A percentile compares a stretch with the other conserved stretches of the same genome.
phyloP scores from a whole-genome alignment of 2,113 vertebrate species.

The Camelus dromedarius region DNA sequence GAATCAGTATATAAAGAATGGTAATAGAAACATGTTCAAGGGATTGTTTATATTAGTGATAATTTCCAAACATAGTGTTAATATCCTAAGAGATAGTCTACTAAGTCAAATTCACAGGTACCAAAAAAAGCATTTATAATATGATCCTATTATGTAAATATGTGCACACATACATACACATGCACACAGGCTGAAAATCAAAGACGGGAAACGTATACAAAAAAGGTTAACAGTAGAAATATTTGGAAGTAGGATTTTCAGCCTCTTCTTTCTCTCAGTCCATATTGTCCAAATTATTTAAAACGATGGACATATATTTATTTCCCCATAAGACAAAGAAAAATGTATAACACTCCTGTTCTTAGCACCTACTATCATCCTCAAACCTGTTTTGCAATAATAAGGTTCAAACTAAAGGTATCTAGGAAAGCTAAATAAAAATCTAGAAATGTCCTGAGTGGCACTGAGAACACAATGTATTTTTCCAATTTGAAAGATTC shows the following conservation, averaged over 20 bases:
- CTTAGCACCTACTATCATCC: background rate
- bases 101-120: slow-evolving; percentile 30
- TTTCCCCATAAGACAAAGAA: background rate
- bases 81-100: background rate
- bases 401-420: background rate
- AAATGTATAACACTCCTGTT: background rate
- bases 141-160: slow-evolving; percentile 6
- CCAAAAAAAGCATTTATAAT: background rate
- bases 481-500: background rate
- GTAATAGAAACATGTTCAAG: slow-evolving; percentile 3
- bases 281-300: background rate
- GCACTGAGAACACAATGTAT: background rate
- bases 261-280: background rate
- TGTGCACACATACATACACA: background rate
- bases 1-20: slow-evolving; percentile 24
- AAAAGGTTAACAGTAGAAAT: slow-evolving; percentile 12
- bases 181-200: background rate
- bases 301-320: background rate
- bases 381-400: slow-evolving; percentile 23
- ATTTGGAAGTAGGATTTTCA: slow-evolving; percentile 45
- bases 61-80: background rate
- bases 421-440: slow-evolving; percentile 17
- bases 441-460: background rate
- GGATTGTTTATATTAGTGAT: background rate
- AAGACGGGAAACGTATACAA: background rate